Evolutionary conservation across 2,113 vertebrate genomes (phyloP).

Genomic region (Microcebus tavaratra): DNA sequence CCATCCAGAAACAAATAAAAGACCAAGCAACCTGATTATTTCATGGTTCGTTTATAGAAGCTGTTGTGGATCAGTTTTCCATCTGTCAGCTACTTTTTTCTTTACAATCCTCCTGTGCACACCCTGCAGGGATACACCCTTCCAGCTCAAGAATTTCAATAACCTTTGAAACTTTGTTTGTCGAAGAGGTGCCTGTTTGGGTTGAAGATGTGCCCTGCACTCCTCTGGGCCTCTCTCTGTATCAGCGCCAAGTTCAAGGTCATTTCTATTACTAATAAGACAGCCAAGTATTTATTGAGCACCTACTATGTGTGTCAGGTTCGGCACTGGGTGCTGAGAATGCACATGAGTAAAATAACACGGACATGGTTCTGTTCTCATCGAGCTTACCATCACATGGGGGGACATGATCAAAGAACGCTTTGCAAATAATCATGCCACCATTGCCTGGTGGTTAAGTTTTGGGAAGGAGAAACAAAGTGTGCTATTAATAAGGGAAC

Average conservation of each 20-base stretch:
- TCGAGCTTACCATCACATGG: neutral
- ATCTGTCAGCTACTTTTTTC: conserved; percentile 77
- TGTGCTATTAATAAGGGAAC: neutral
- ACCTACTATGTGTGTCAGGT: neutral
- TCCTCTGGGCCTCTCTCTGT: neutral
- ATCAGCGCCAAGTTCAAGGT: neutral
- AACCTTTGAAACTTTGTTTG: conserved; percentile 64
- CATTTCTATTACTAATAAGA: neutral
- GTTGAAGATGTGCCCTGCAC: neutral
- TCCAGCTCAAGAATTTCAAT: conserved; percentile 66
- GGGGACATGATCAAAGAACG: neutral
- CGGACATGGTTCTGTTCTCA: neutral
- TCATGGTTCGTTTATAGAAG: conserved; percentile 62
- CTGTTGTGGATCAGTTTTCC: conserved; percentile 76
- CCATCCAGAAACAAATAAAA: conserved; percentile 82
- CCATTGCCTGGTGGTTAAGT: neutral
- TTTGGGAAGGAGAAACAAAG: neutral
- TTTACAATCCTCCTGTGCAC: conserved; percentile 49
- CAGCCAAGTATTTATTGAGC: neutral
- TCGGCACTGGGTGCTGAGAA: neutral
- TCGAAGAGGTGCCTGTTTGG: neutral
- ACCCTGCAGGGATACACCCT: conserved; percentile 1
- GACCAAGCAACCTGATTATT: conserved; percentile 79
- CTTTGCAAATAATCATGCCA: neutral
- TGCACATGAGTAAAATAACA: neutral